phyloP scores from a whole-genome alignment of 1,140 invertebrate genomes.

The Hylyphantes graminicola region DNA sequence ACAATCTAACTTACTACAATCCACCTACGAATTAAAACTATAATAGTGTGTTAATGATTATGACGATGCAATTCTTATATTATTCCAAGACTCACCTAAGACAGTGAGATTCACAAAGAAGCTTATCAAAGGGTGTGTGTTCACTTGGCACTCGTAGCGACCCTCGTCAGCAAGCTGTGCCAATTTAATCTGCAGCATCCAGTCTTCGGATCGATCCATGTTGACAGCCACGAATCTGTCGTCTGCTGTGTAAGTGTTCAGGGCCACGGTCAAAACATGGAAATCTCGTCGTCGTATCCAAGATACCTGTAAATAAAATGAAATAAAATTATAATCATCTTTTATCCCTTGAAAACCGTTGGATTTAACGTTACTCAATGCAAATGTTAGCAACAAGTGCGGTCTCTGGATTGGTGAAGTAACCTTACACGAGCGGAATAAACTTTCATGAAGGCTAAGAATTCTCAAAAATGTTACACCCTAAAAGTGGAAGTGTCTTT shows the following conservation, averaged over 20 bases:
- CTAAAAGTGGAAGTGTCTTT: too few relatives aligned
- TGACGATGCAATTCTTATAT: too few relatives aligned
- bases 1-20: too few relatives aligned
- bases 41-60: too few relatives aligned
- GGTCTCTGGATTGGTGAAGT: too few relatives aligned
- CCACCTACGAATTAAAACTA: too few relatives aligned
- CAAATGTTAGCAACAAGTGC: too few relatives aligned
- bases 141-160: conserved; percentile 84
- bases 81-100: conserved; percentile 37
- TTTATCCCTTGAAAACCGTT: too few relatives aligned
- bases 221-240: conserved; percentile 80
- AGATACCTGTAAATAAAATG: conserved; percentile 76
- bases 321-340: background rate
- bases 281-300: conserved; percentile 90
- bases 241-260: conserved; percentile 88
- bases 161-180: conserved; percentile 75
- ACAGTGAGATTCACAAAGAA: conserved; percentile 59
- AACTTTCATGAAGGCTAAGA: too few relatives aligned
- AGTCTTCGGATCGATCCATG: conserved; percentile 88
- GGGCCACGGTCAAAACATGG: conserved; percentile 86
- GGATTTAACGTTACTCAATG: too few relatives aligned
- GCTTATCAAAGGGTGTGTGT: conserved; percentile 75
- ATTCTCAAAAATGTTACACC: too few relatives aligned
- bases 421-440: too few relatives aligned
- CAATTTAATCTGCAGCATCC: conserved; percentile 92